These are phyloP conservation scores for Trichechus manatus DNA, from an alignment of 2,113 vertebrate genomes.

Conservation along the genomic window DNA sequence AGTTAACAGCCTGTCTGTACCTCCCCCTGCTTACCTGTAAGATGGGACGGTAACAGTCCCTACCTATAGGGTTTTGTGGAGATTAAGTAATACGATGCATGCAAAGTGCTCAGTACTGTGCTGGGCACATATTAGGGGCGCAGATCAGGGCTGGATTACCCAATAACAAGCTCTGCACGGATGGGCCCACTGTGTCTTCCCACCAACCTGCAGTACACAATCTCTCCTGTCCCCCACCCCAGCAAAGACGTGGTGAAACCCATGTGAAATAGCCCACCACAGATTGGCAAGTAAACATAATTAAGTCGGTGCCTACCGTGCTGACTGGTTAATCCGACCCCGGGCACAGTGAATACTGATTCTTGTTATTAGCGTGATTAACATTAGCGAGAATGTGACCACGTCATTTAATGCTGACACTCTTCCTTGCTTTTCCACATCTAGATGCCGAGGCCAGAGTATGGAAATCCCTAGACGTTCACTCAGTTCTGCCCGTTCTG, in stretches of 20 bases:
- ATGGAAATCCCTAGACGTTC: neutral
- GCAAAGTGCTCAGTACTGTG: too few species aligned
- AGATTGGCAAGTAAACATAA: too few species aligned
- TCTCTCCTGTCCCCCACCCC: too few species aligned
- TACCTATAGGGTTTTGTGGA: neutral
- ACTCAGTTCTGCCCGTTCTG: accelerated
- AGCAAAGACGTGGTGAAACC: too few species aligned
- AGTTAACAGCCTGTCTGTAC: neutral
- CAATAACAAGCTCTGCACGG: too few species aligned
- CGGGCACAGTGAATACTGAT: neutral
- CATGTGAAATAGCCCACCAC: too few species aligned
- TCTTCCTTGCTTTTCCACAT: neutral
- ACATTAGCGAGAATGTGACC: neutral
- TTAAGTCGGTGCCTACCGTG: too few species aligned
- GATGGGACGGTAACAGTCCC: too few species aligned
- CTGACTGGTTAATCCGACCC: too few species aligned
- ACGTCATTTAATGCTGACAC: neutral
- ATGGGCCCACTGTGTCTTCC: too few species aligned
- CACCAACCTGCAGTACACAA: too few species aligned
- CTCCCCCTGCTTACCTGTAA: neutral
- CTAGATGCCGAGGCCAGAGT: neutral
- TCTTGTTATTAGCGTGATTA: neutral
- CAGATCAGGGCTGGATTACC: too few species aligned
- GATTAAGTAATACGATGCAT: neutral
- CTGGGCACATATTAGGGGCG: neutral